Conservation (phyloP, 2,888 invertebrate genomes). For the Ophion costatus region DNA sequence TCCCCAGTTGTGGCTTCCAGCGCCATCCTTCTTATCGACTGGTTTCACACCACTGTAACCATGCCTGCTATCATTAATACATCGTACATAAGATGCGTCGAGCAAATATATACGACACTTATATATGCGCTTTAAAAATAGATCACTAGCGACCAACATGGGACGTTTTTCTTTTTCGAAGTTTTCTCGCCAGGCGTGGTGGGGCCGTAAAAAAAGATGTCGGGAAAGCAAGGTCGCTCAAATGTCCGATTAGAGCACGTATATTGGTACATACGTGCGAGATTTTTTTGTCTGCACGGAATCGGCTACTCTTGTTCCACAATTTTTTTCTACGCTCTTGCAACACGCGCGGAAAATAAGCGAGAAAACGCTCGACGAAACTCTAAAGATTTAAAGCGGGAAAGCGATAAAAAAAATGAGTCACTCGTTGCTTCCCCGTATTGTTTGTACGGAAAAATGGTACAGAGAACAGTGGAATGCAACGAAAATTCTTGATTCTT, state of each 20-base stretch:
- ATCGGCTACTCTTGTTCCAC: too few relatives aligned
- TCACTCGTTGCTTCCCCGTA: background rate
- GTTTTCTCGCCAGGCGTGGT: background rate
- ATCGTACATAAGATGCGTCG: conserved; percentile 40
- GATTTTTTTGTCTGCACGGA: too few relatives aligned
- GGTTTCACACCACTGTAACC: conserved; percentile 93
- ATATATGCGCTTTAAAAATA: background rate
- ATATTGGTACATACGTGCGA: too few relatives aligned
- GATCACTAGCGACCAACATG: background rate
- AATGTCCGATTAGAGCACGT: too few relatives aligned
- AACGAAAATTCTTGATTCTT: too few relatives aligned
- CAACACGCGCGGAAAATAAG: background rate
- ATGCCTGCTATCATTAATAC: conserved; percentile 84
- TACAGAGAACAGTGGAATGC: too few relatives aligned
- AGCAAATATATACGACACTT: conserved; percentile 3
- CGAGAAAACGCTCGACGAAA: background rate
- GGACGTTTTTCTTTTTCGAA: background rate
- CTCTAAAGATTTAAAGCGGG: background rate
- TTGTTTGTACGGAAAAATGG: too few relatives aligned
- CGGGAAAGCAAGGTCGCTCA: background rate
- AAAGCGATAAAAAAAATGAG: background rate
- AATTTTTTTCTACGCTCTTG: background rate
- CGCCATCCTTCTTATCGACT: conserved; percentile 97
- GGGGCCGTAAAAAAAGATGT: background rate
- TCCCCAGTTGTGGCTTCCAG: conserved; percentile 98